These are phyloP conservation scores for Penaeus indicus DNA, from an alignment of 1,140 invertebrate species.

Conservation along the genomic window DNA sequence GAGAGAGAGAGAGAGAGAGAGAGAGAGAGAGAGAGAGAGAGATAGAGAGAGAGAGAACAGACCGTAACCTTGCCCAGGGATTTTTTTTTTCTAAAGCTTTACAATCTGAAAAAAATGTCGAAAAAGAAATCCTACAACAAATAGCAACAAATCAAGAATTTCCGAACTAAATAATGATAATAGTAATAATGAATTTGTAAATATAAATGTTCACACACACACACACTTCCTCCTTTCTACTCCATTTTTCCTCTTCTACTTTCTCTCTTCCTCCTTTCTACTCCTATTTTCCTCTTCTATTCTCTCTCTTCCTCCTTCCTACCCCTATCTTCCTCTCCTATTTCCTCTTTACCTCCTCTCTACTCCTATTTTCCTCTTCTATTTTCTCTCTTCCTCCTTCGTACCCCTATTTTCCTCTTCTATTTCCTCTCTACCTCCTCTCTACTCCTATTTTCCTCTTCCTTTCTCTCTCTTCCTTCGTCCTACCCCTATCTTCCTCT, in stretches of 20 bases:
- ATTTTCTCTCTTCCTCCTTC: neutral
- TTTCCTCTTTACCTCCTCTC: neutral
- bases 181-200: neutral
- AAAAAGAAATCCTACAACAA: slow-evolving; percentile 9
- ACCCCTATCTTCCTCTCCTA: no score
- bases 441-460: no score
- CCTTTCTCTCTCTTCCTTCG: neutral
- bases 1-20: neutral
- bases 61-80: no score
- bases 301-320: no score
- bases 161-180: neutral
- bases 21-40: neutral
- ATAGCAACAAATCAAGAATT: neutral
- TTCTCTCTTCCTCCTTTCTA: no score
- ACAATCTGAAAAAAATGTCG: neutral
- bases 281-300: neutral
- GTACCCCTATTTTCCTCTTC: neutral
- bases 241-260: no score
- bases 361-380: neutral
- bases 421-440: neutral
- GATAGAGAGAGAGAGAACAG: neutral
- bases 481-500: neutral
- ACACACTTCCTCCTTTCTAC: neutral
- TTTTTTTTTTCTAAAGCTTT: no score
- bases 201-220: neutral